Base-by-base conservation (phyloP, 2,113 vertebrate genomes). In the Laterallus jamaicensis region DNA sequence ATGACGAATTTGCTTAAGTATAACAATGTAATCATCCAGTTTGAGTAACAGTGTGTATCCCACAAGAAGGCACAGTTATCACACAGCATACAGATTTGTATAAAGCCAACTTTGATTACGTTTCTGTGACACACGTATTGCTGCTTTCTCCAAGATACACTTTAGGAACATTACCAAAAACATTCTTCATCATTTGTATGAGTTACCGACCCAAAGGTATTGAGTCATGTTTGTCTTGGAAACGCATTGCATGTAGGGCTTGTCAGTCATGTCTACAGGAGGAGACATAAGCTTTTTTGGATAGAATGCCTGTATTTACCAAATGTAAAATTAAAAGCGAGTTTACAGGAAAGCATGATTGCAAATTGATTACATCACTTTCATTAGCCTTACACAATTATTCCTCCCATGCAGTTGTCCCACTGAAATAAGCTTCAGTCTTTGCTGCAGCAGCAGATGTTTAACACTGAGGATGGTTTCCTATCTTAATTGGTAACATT, bases 191-290 rank as follows among this genome's bases (percentile, higher is more conserved):
- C 15, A 0, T 88, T 93, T 69, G 59, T 85, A 31, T 79, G 69
- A 94, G 47, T 90, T 93, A 81, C 88, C 0, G 0, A 88, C 95
- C 95, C 86, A 82, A 79, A 96, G 83, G 95, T 93, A 86, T 89
- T 96, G 86, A 96, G 90, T 96, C 93, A 89, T 94, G 49, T 79
- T 96, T 96, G 69, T 44, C 89, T 95, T 95, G 86, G 92, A 96
- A 89, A 77, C 37, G 60, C 37, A 18, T 42, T 81, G 68, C 69
- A 49, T 40, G 26, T 1, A 54, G 62, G 67, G 31, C 66, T 95
- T 91, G 86, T 96, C 85, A 86, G 64, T 90, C 80, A 56, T 67
- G 75, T 84, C 90, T 69, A 5, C 69, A 90, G 76, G 69, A 85
- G 37, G 52, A 93, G 82, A 78, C 55, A 52, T 63, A 15, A 37